phyloP scores from a whole-genome alignment of 2,888 invertebrate species.

The Agonopterix arenella region DNA sequence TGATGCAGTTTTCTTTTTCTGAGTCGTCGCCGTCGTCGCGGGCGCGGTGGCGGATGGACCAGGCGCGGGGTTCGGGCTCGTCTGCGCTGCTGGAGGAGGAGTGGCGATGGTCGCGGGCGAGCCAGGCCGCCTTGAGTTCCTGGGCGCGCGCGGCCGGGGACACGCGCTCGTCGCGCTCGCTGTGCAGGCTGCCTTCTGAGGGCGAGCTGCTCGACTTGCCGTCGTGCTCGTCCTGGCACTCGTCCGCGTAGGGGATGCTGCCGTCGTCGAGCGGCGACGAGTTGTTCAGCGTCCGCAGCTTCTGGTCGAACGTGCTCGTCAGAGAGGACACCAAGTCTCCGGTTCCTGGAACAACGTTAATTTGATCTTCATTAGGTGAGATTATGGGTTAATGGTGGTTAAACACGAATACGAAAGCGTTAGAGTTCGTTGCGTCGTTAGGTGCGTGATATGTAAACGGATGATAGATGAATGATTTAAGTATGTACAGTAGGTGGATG shows the following conservation, averaged over 20 bases:
- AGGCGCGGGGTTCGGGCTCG: conserved; percentile 33
- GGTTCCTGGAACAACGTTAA: conserved; percentile 79
- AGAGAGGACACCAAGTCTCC: conserved; percentile 89
- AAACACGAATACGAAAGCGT: conserved; percentile 47
- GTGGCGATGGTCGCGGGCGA: conserved; percentile 57
- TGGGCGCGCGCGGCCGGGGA: conserved; percentile 47
- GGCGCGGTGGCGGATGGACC: conserved; percentile 20
- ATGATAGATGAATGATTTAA: conserved; percentile 32
- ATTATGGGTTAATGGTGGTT: conserved; percentile 9
- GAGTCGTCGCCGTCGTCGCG: conserved; percentile 52
- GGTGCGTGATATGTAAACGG: conserved; percentile 21
- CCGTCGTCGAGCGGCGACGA: conserved; percentile 80
- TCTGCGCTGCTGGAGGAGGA: conserved; percentile 50
- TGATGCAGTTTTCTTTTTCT: conserved; percentile 57
- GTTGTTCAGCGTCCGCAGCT: conserved; percentile 84
- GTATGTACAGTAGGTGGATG: conserved; percentile 36
- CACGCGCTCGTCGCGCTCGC: conserved; percentile 26
- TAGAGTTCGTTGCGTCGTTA: conserved; percentile 38
- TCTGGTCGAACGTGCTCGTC: conserved; percentile 90
- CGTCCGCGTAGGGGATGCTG: conserved; percentile 84
- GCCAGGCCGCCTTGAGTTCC: conserved; percentile 66
- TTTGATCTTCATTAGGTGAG: conserved; percentile 14
- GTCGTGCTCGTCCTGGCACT: conserved; percentile 77
- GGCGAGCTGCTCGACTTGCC: conserved; percentile 51
- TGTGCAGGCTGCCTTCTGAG: conserved; percentile 38